Conservation (phyloP, 2,113 vertebrate species). For the Pterocles burchelli region DNA sequence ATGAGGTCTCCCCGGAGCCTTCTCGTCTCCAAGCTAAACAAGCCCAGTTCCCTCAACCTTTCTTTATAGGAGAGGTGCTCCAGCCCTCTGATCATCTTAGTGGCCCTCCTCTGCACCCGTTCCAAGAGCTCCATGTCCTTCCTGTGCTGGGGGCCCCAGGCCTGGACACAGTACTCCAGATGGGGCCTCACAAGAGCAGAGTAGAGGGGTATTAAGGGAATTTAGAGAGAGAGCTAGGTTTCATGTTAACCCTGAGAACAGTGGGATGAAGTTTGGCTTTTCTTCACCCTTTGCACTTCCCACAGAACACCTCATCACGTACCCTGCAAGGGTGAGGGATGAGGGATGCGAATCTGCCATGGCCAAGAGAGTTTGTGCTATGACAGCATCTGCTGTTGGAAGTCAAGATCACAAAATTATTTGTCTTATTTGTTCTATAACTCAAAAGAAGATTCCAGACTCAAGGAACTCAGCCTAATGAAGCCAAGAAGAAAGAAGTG, state of each 20-base stretch:
- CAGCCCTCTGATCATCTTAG: too few relatives aligned
- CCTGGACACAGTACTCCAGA: too few relatives aligned
- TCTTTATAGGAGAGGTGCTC: too few relatives aligned
- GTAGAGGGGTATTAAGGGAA: too few relatives aligned
- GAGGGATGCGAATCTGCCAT: background rate
- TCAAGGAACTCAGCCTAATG: background rate
- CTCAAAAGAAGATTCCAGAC: background rate
- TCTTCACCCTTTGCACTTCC: background rate
- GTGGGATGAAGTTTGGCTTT: background rate
- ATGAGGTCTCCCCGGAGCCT: too few relatives aligned
- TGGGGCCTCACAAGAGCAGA: too few relatives aligned
- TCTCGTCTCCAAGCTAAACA: too few relatives aligned
- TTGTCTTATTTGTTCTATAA: background rate
- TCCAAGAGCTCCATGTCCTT: too few relatives aligned
- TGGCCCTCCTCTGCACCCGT: too few relatives aligned
- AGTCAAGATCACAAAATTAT: background rate
- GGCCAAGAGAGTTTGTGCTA: background rate
- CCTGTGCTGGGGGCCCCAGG: too few relatives aligned
- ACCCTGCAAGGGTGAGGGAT: background rate
- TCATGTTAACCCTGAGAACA: background rate
- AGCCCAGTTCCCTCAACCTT: too few relatives aligned
- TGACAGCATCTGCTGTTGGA: background rate
- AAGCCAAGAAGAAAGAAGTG: background rate
- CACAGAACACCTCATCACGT: background rate
- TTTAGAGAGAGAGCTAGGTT: background rate